Conservation (phyloP, 2,888 invertebrate genomes). For the Plebejus melissa region DNA sequence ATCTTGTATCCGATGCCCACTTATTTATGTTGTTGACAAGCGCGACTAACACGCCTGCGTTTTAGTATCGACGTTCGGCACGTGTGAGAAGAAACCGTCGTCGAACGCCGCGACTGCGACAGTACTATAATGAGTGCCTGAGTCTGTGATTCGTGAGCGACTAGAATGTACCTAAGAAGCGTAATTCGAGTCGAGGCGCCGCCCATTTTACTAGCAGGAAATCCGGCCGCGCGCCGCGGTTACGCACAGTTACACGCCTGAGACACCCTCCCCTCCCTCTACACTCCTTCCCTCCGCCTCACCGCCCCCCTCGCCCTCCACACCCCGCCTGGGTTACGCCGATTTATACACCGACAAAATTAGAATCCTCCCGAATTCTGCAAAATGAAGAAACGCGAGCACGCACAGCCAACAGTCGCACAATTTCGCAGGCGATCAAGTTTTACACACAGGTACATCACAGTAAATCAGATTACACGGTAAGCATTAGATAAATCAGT, state of each 20-base stretch:
- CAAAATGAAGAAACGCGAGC: conserved; percentile 1
- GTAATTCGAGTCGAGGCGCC: conserved; percentile 72
- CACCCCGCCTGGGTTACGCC: conserved; percentile 56
- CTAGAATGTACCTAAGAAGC: conserved; percentile 58
- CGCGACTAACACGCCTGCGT: conserved; percentile 65
- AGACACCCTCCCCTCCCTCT: conserved; percentile 50
- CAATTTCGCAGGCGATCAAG: conserved; percentile 26
- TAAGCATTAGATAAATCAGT: background rate
- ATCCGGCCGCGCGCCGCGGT: conserved; percentile 77
- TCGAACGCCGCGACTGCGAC: background rate
- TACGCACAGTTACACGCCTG: conserved; percentile 77
- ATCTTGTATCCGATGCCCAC: conserved; percentile 67
- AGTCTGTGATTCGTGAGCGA: conserved; percentile 51
- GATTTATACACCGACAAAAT: conserved; percentile 76
- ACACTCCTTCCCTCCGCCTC: conserved; percentile 40
- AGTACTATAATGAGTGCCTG: conserved; percentile 34
- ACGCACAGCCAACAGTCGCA: conserved; percentile 16
- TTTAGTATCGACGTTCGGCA: conserved; percentile 50
- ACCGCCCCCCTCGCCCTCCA: conserved; percentile 51
- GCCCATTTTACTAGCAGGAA: conserved; percentile 79
- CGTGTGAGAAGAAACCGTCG: conserved; percentile 4
- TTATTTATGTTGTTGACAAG: conserved; percentile 71
- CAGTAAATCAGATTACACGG: background rate
- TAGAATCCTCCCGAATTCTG: conserved; percentile 46
- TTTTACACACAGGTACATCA: conserved; percentile 33